Evolutionary conservation across 1,140 invertebrate species (phyloP).

Genomic region (Sycophaga agraensis): DNA sequence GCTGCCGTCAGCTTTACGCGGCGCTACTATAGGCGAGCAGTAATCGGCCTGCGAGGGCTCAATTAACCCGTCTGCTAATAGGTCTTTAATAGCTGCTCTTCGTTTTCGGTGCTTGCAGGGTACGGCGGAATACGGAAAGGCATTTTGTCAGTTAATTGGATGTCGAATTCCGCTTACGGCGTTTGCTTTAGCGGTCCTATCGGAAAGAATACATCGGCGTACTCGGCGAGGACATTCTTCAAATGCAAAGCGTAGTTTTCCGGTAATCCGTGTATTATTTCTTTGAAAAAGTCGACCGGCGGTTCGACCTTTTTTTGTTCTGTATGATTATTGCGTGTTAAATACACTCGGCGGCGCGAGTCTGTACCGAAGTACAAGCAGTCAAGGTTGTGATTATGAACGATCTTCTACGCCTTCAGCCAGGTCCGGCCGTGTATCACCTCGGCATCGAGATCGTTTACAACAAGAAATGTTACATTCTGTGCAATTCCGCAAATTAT

Average conservation of each 20-base stretch:
- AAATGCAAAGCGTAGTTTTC: neutral
- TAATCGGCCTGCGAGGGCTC: constrained; percentile 39
- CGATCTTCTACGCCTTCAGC: neutral
- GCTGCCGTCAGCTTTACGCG: no score
- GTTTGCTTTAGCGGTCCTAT: neutral
- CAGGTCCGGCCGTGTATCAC: neutral
- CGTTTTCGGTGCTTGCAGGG: no score
- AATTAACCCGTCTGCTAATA: constrained; percentile 36
- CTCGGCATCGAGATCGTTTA: neutral
- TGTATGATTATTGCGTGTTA: neutral
- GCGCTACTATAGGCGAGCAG: constrained; percentile 33
- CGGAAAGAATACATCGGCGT: neutral
- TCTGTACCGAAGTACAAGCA: neutral
- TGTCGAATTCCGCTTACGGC: no score
- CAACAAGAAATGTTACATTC: neutral
- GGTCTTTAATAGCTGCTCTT: no score
- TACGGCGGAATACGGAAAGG: no score
- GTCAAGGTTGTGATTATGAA: neutral
- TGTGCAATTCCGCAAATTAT: neutral
- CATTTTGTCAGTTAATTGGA: no score
- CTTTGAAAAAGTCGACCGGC: neutral
- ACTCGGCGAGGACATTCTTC: no score
- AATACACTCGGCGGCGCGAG: neutral
- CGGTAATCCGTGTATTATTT: neutral
- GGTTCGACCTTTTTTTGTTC: neutral